Conservation (phyloP, 2,113 vertebrate species). For the Psephotus haematonotus region DNA sequence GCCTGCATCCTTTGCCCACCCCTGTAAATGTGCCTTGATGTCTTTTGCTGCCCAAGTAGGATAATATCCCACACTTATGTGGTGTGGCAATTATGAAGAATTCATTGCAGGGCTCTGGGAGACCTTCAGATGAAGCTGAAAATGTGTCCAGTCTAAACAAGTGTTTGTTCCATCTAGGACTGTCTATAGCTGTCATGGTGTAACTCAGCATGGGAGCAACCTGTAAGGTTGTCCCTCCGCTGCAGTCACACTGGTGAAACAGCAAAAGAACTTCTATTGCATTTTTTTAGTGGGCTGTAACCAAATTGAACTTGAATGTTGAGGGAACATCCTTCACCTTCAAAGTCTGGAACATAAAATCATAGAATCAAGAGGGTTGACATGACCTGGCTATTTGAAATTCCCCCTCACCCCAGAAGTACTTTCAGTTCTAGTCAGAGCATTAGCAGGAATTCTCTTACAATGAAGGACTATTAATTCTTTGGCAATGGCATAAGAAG, state of each 20-base stretch:
- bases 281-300: background rate
- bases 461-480: background rate
- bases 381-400: background rate
- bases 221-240: background rate
- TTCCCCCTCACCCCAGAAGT: background rate
- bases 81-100: background rate
- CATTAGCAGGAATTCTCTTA: background rate
- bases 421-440: background rate
- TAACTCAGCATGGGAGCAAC: background rate
- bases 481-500: background rate
- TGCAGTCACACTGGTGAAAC: background rate
- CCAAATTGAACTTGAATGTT: background rate
- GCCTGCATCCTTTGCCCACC: background rate
- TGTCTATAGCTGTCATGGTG: background rate
- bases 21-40: background rate
- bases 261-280: background rate
- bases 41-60: background rate
- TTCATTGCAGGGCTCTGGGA: background rate
- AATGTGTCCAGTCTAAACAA: background rate
- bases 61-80: background rate
- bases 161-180: background rate
- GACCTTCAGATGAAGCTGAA: background rate
- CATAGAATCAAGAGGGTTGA: background rate
- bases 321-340: background rate
- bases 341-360: rapidly evolving